Percentiles rank a stretch among this genome's conserved stretches.
These are phyloP conservation scores for Arenicola marina DNA, from an alignment of 2,888 invertebrate species.

Conservation along the genomic window DNA sequence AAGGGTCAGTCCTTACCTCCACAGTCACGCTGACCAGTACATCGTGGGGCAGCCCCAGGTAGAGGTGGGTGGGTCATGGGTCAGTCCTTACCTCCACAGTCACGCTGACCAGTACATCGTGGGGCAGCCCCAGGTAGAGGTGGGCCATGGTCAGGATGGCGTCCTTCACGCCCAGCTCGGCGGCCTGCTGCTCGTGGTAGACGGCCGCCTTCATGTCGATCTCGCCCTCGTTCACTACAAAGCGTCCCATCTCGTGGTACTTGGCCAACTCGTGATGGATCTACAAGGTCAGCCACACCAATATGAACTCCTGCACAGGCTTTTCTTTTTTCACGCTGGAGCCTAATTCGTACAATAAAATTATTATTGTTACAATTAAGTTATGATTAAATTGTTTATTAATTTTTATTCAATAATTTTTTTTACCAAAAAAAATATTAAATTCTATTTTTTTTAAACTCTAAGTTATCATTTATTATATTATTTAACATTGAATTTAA, in stretches of 20 bases:
- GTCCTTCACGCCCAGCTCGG: conserved; percentile 64
- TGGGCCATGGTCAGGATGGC: conserved; percentile 64
- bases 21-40: conserved; percentile 62
- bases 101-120: conserved; percentile 63
- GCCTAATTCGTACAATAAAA: too few species aligned
- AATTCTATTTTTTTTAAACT: too few species aligned
- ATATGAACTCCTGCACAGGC: too few species aligned
- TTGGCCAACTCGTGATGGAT: conserved; percentile 66
- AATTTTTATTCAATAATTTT: too few species aligned
- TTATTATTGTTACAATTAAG: too few species aligned
- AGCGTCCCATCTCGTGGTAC: conserved; percentile 66
- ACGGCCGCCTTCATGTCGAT: conserved; percentile 64
- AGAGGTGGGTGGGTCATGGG: too few species aligned
- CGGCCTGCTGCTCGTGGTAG: conserved; percentile 64
- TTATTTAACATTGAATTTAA: too few species aligned
- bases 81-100: conserved; percentile 46
- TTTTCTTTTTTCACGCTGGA: too few species aligned
- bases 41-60: conserved; percentile 63
- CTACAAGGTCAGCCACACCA: conserved; percentile 44
- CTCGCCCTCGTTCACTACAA: conserved; percentile 57
- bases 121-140: conserved; percentile 63
- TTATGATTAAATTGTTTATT: too few species aligned
- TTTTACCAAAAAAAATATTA: too few species aligned
- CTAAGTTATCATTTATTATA: too few species aligned
- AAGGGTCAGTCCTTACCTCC: too few species aligned